These are phyloP conservation scores for Nesogale talazaci DNA, from an alignment of 2,113 vertebrate genomes.

Conservation along the genomic window DNA sequence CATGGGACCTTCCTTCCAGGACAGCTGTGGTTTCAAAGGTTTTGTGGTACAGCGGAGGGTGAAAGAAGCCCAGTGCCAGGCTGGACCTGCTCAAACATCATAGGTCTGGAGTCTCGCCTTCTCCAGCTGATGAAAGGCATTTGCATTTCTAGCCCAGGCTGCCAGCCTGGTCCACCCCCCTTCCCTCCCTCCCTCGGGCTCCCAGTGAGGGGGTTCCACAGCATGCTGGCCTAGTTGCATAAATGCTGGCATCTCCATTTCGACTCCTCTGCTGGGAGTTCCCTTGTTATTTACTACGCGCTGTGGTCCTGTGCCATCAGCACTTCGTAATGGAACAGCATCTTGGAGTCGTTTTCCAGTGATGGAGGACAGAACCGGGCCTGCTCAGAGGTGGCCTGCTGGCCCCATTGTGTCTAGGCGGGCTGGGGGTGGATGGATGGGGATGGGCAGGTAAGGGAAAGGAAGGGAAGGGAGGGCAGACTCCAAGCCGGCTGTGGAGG, in stretches of 20 bases:
- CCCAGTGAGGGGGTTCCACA: slow-evolving; percentile 64
- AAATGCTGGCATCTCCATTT: slow-evolving; percentile 79
- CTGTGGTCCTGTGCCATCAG: slow-evolving; percentile 80
- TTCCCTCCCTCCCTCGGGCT: not conserved
- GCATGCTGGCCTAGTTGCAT: slow-evolving; percentile 82
- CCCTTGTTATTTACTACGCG: slow-evolving; percentile 83
- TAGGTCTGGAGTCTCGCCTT: not conserved
- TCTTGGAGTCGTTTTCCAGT: slow-evolving; percentile 79
- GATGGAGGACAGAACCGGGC: slow-evolving; percentile 70
- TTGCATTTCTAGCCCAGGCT: not conserved
- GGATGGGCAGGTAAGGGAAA: not conserved
- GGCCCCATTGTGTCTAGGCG: slow-evolving; percentile 67
- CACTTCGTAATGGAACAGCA: slow-evolving; percentile 78
- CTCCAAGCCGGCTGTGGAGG: not conserved
- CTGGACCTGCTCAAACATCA: not conserved
- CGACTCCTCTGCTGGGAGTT: slow-evolving; percentile 62
- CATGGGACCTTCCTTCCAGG: not conserved
- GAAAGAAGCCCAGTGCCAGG: not conserved
- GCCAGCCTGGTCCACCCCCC: not conserved
- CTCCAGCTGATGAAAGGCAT: not conserved
- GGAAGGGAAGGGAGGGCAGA: not conserved
- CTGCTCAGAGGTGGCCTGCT: slow-evolving; percentile 65
- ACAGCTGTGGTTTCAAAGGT: not conserved
- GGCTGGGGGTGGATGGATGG: not conserved
- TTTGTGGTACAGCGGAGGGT: not conserved